phyloP scores from a whole-genome alignment of 2,113 vertebrate species.

The Hemichromis elongatus region DNA sequence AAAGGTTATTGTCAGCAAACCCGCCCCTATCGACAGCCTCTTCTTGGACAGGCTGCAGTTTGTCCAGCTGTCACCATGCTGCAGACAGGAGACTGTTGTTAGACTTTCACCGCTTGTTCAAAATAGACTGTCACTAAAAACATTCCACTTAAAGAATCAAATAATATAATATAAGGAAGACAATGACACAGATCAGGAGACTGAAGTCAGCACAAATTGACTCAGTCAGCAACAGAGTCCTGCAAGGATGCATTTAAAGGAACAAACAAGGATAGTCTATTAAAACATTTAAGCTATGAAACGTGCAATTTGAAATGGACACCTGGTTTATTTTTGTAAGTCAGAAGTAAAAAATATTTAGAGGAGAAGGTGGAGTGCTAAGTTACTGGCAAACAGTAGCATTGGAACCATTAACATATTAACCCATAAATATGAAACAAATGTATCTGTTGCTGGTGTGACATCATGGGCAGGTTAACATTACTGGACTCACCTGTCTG shows the following conservation, averaged over 20 bases:
- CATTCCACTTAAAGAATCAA: background rate
- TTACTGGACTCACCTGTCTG: background rate
- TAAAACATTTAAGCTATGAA: fast-evolving
- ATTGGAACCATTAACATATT: background rate
- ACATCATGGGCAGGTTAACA: fast-evolving
- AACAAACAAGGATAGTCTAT: background rate
- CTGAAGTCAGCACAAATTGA: background rate
- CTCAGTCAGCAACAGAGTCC: background rate
- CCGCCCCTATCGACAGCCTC: background rate
- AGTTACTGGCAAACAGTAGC: background rate
- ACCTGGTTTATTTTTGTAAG: fast-evolving
- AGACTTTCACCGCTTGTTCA: background rate
- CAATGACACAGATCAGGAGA: fast-evolving
- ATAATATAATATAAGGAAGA: background rate
- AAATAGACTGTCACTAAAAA: background rate
- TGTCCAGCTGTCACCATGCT: background rate
- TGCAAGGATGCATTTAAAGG: background rate
- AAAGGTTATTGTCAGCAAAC: background rate
- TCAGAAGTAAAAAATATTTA: background rate
- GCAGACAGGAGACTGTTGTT: background rate
- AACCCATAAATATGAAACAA: background rate
- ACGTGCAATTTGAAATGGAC: background rate
- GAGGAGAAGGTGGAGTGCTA: background rate
- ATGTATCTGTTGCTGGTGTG: background rate
- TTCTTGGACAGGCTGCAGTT: background rate